These are phyloP conservation scores for Laothoe populi DNA, from an alignment of 2,888 invertebrate species.

Conservation along the genomic window DNA sequence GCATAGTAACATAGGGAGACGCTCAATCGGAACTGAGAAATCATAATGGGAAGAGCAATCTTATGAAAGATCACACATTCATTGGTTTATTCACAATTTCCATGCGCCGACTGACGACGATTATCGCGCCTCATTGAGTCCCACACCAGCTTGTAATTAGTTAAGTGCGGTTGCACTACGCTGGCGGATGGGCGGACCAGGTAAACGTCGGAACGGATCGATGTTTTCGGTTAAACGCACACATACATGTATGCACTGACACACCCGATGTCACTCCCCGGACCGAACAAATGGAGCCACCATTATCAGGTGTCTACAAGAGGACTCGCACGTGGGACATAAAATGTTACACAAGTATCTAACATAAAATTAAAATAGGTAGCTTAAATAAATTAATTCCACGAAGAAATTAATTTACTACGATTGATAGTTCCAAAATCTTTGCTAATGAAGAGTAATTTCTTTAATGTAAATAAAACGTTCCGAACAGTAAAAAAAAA, in stretches of 20 bases:
- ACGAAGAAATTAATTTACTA: neutral
- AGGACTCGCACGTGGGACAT: neutral
- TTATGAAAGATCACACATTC: slow-evolving; percentile 14
- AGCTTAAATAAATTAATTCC: neutral
- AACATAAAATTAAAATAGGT: neutral
- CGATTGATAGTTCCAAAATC: neutral
- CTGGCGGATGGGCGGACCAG: neutral
- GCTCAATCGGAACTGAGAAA: neutral
- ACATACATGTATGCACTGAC: neutral
- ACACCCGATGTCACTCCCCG: too few relatives aligned
- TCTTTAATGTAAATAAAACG: neutral
- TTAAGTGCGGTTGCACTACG: slow-evolving; percentile 19
- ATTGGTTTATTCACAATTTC: too few relatives aligned
- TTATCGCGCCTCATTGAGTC: slow-evolving; percentile 12
- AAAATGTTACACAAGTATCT: neutral
- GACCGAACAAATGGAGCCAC: neutral
- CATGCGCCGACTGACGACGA: neutral
- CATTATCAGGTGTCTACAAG: neutral
- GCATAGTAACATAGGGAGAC: neutral
- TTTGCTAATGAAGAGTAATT: neutral
- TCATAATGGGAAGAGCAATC: slow-evolving; percentile 3
- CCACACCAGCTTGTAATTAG: slow-evolving; percentile 12
- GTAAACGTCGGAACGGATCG: slow-evolving; percentile 17
- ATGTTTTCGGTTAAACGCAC: slow-evolving; percentile 15
- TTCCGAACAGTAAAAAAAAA: neutral